Conservation (phyloP, 2,113 vertebrate genomes). For the Hystrix brachyura region DNA sequence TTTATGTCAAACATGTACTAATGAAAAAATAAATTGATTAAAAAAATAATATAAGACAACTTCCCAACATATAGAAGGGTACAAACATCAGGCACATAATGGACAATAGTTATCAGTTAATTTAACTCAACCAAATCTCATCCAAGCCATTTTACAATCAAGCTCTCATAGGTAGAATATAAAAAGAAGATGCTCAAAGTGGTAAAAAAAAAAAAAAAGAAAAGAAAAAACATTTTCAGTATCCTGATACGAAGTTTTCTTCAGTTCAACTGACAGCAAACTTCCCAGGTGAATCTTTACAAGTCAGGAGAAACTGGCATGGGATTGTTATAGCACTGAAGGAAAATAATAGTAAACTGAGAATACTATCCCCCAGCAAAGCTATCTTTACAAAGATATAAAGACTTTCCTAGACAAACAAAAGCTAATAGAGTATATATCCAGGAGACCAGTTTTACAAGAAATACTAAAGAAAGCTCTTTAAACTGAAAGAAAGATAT, state of each 20-base stretch:
- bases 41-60: no score
- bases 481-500: background rate
- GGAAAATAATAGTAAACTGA: background rate
- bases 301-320: background rate
- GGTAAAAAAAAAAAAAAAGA: background rate
- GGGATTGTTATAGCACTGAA: background rate
- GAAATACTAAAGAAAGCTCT: background rate
- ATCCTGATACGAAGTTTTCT: no score
- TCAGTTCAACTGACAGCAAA: background rate
- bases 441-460: background rate
- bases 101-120: background rate
- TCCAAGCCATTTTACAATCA: background rate
- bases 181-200: background rate
- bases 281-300: background rate
- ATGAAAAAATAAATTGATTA: no score
- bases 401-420: background rate
- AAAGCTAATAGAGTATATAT: background rate
- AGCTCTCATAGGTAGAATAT: background rate
- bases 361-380: background rate
- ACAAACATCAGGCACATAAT: background rate
- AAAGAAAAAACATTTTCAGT: no score
- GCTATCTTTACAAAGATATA: background rate
- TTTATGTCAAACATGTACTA: no score
- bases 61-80: no score
- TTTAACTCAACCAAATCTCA: background rate